phyloP scores from a whole-genome alignment of 2,888 invertebrate genomes.

The Phortica okadai region DNA sequence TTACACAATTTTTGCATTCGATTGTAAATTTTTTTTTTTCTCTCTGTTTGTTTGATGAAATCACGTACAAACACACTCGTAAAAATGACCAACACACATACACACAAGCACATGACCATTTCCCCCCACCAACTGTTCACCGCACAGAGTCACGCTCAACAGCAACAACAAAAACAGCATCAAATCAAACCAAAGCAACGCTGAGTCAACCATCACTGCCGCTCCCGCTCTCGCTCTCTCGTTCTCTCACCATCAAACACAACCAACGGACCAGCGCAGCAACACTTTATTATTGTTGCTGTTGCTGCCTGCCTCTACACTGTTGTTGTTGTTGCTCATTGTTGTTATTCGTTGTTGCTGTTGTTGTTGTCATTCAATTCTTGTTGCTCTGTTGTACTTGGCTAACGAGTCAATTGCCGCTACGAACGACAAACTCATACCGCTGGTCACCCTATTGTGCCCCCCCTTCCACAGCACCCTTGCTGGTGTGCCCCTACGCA shows the following conservation, averaged over 20 bases:
- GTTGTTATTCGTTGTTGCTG: constrained; percentile 33
- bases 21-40: constrained; percentile 59
- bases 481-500: not conserved
- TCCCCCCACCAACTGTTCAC: not conserved
- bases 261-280: constrained; percentile 43
- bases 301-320: constrained; percentile 39
- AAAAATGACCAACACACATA: constrained; percentile 7
- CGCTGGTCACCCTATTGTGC: not conserved
- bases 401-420: constrained; percentile 31
- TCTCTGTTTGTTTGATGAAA: constrained; percentile 62
- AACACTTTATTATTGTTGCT: constrained; percentile 52
- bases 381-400: constrained; percentile 34
- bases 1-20: constrained; percentile 70
- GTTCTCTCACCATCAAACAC: not conserved
- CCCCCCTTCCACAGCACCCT: not conserved
- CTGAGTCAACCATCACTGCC: not conserved
- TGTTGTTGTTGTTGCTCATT: constrained; percentile 33
- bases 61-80: constrained; percentile 56
- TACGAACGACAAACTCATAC: constrained; percentile 9
- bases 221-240: not conserved
- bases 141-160: too few species aligned
- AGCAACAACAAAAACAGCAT: too few species aligned
- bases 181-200: too few species aligned
- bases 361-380: constrained; percentile 21
- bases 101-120: not conserved